Base-by-base conservation (phyloP, 2,113 vertebrate species). In the Coreoperca whiteheadi region DNA sequence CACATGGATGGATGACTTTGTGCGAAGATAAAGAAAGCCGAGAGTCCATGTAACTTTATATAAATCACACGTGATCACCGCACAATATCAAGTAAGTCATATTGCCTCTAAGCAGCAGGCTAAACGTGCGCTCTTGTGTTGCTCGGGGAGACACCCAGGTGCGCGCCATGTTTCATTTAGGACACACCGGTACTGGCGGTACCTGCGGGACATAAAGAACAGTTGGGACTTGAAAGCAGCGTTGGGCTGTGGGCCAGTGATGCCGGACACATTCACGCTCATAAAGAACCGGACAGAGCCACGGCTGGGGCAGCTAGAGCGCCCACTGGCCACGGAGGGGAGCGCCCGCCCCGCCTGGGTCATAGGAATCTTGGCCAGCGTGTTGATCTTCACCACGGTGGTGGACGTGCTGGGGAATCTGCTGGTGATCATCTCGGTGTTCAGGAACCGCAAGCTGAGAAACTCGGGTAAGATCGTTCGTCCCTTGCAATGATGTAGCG, bases 361-460 rank as follows among this genome's bases (percentile, higher is more conserved):
- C 79, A 95, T 96, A 5, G 91, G 95, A 25, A 93, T 91, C 81
- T 95, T 98, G 78, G 96, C 97, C 90, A 86, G 96, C 61, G 96
- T 97, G 84, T 93, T 98, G 88, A 95, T 97, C 88, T 95, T 98
- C 94, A 98, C 96, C 92, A 97, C 97, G 0, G 96, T 96, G 46
- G 96, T 97, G 88, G 97, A 99, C 66, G 89, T 97, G 78, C 74
- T 97, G 89, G 97, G 97, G 57, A 98, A 97, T 85, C 92, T 97
- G 57, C 94, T 98, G 75, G 97, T 98, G 64, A 96, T 98, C 87
- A 77, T 96, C 74, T 97, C 97, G 0, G 97, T 98, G 74, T 95
- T 97, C 83, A 96, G 95, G 91, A 98, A 97, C 93, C 96, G 96
- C 86, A 97, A 97, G 87, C 96, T 98, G 76, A 93, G 96, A 85